Evolutionary conservation across 2,888 invertebrate species (phyloP).

Genomic region (Odontocolon sp.): DNA sequence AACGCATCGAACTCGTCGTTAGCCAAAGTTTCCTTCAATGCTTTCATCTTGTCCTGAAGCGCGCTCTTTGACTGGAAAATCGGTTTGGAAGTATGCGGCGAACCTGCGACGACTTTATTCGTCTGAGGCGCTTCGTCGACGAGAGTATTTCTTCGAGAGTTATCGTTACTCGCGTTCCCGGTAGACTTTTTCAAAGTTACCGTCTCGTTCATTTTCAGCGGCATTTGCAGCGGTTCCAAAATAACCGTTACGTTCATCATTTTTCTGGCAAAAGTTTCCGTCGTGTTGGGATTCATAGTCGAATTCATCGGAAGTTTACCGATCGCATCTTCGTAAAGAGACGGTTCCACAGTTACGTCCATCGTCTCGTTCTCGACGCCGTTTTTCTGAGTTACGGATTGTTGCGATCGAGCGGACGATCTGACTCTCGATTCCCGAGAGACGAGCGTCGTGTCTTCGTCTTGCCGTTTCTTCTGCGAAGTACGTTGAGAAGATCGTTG

Average conservation of each 20-base stretch:
- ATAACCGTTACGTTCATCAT: constrained; percentile 74
- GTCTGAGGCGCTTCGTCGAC: constrained; percentile 22
- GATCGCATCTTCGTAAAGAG: constrained; percentile 78
- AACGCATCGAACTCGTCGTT: constrained; percentile 68
- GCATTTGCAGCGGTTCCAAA: constrained; percentile 66
- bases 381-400: constrained; percentile 62
- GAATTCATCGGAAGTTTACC: constrained; percentile 77
- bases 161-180: background rate
- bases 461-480: constrained; percentile 11
- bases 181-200: constrained; percentile 66
- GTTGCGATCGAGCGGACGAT: background rate
- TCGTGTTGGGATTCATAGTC: constrained; percentile 74
- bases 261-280: constrained; percentile 64
- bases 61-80: constrained; percentile 16
- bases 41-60: constrained; percentile 48
- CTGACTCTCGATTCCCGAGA: too few relatives aligned
- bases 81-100: constrained; percentile 15
- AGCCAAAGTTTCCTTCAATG: constrained; percentile 51
- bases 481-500: background rate
- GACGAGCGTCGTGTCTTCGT: constrained; percentile 9
- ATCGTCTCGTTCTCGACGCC: constrained; percentile 44
- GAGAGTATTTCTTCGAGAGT: constrained; percentile 17
- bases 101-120: background rate
- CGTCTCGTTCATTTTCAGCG: constrained; percentile 69
- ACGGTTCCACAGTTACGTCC: constrained; percentile 71